Percentiles rank a stretch among this genome's conserved stretches.
Evolutionary conservation across 1,140 invertebrate genomes (phyloP).

Genomic region (Catajapyx aquilonaris): DNA sequence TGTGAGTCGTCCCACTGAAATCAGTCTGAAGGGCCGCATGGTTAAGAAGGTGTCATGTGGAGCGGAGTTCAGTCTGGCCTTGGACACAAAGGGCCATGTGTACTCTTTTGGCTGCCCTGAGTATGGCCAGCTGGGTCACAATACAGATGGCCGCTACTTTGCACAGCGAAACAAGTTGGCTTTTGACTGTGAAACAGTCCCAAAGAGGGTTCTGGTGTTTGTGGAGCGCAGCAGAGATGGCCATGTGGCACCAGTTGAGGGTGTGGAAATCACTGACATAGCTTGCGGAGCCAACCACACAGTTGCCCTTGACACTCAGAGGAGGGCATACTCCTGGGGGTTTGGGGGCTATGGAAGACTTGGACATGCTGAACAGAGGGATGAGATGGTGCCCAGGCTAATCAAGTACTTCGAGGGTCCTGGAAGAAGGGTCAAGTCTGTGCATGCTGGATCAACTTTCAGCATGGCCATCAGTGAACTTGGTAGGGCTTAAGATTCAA

Average conservation of each 20-base stretch:
- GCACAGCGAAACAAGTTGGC: conserved; percentile 68
- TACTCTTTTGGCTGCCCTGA: conserved; percentile 83
- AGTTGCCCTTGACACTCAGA: conserved; percentile 65
- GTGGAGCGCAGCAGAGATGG: conserved; percentile 77
- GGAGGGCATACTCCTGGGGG: conserved; percentile 77
- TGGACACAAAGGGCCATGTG: conserved; percentile 68
- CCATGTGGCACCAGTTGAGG: conserved; percentile 57
- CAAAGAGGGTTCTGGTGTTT: conserved; percentile 63
- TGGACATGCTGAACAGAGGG: conserved; percentile 75
- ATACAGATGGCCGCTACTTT: conserved; percentile 84
- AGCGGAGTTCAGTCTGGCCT: conserved; percentile 73
- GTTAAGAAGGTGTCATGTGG: conserved; percentile 72
- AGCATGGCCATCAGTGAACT: conserved; percentile 62
- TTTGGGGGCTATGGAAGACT: conserved; percentile 83
- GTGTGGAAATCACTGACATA: conserved; percentile 71
- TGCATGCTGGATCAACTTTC: conserved; percentile 68
- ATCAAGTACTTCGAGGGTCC: conserved; percentile 75
- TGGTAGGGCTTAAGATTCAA: conserved; percentile 24
- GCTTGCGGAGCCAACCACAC: conserved; percentile 79
- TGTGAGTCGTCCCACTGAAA: conserved; percentile 45
- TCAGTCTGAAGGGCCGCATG: conserved; percentile 51
- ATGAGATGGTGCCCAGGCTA: conserved; percentile 71
- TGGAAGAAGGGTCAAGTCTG: conserved; percentile 51
- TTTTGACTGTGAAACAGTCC: conserved; percentile 61
- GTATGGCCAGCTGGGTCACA: conserved; percentile 78